phyloP scores from a whole-genome alignment of 1,140 invertebrate species.

The Proctacanthus coquilletti region DNA sequence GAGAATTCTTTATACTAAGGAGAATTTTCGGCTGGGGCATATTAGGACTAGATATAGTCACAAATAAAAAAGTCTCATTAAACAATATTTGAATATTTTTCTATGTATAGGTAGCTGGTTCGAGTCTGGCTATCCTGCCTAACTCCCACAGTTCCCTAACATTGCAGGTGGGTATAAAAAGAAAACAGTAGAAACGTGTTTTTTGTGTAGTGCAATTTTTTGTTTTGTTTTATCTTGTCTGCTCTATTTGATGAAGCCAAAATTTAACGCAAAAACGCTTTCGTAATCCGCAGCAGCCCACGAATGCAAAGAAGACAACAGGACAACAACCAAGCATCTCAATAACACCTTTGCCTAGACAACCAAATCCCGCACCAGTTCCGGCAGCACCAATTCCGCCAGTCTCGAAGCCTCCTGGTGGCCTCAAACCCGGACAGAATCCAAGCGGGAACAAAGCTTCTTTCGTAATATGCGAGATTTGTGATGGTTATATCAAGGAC shows the following conservation, averaged over 20 bases:
- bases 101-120: slow-evolving; percentile 3
- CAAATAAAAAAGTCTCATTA: too few species aligned
- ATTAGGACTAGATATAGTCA: too few species aligned
- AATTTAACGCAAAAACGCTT: too few species aligned
- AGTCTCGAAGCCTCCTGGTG: slow-evolving; percentile 30
- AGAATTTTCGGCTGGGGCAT: too few species aligned
- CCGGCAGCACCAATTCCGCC: slow-evolving; percentile 29
- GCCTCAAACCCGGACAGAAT: slow-evolving; percentile 32
- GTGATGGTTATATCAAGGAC: slow-evolving; percentile 89
- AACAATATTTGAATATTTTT: neutral
- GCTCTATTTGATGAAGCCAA: too few species aligned
- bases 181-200: slow-evolving; percentile 6
- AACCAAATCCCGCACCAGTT: slow-evolving; percentile 25
- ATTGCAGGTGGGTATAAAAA: slow-evolving; percentile 7
- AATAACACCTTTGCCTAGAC: slow-evolving; percentile 71
- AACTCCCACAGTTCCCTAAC: slow-evolving; percentile 5
- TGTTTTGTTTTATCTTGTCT: too few species aligned
- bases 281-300: too few species aligned
- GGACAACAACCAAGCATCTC: slow-evolving; percentile 72
- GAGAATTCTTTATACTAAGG: too few species aligned
- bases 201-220: too few species aligned
- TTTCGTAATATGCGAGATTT: slow-evolving; percentile 90
- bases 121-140: slow-evolving; percentile 3
- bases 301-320: slow-evolving; percentile 35
- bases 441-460: slow-evolving; percentile 47